Base-by-base conservation (phyloP, 2,113 vertebrate genomes). In the Psilopsiagon aymara region DNA sequence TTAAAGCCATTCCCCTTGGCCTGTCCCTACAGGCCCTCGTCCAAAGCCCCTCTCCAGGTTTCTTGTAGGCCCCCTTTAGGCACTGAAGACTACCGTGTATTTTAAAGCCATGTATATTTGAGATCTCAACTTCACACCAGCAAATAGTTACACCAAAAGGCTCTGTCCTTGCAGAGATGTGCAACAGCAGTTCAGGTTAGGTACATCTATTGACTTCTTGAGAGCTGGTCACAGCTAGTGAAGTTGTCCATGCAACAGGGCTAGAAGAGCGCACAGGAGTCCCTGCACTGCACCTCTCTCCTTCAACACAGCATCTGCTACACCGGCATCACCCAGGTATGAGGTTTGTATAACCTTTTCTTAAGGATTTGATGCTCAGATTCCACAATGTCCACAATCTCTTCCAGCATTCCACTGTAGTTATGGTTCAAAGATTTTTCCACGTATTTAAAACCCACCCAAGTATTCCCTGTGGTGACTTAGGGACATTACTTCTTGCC, bases 271-370 rank as follows among this genome's bases (percentile, higher is more conserved):
- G 31, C 71, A 25, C 59, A 44, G 49, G 37, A 82, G 21, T 35
- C 73, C 0, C 17, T 1, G 43, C 62, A 71, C 43, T 10, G 13
- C 74, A 25, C 23, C 7, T 5, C 19, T 16, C 51, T 68, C 67
- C 69, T 57, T 52, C 37, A 62, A 8, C 52, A 33, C 18, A 31
- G 46, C 3, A 17, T 33, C 52, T 60, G 47, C 44, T 51, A 6
- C 25, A 14, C 17, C 70, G 46, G 3, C 8, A 8, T 10, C 67
- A 60, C 2, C n/a, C 41, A 63, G 35, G 33, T 37, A 6, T 0
- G 0, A 68, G 13, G 2, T 52, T 46, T 79, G 27, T 37, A 41
- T 28, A 74, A 74, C 29, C 41, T 60, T 41, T 28, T 49, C 64
- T 23, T 35, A 52, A 82, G 24, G 25, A 37, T 21, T 77, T 10